These are phyloP conservation scores for Scophthalmus maximus DNA, from an alignment of 2,113 vertebrate species.

Conservation along the genomic window DNA sequence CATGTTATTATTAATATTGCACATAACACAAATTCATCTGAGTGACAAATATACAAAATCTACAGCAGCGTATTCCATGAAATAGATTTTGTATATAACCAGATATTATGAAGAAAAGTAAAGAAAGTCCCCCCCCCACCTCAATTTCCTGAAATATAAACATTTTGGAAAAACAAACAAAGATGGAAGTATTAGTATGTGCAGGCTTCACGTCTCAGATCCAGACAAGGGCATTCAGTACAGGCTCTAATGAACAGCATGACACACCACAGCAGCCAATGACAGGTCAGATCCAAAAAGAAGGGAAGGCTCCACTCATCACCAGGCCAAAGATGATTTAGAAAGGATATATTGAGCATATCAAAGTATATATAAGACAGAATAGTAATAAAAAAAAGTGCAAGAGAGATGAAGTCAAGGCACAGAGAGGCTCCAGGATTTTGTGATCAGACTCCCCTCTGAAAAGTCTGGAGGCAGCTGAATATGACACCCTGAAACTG, in stretches of 20 bases:
- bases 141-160: slow-evolving; percentile 39
- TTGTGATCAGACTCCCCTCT: slow-evolving; percentile 40
- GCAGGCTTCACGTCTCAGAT: slow-evolving; percentile 58
- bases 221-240: slow-evolving; percentile 63
- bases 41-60: neutral
- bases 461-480: slow-evolving; percentile 36
- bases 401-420: slow-evolving; percentile 61
- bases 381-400: slow-evolving; percentile 60
- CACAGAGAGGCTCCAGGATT: slow-evolving; percentile 70
- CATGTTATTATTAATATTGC: no score
- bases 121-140: slow-evolving; percentile 19
- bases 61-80: slow-evolving; percentile 38
- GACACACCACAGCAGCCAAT: slow-evolving; percentile 94
- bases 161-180: slow-evolving; percentile 61
- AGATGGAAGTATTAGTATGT: slow-evolving; percentile 68
- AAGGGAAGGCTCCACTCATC: slow-evolving; percentile 51
- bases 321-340: slow-evolving; percentile 39
- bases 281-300: slow-evolving; percentile 61
- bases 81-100: slow-evolving; percentile 51
- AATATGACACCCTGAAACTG: slow-evolving; percentile 55
- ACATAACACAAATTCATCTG: slow-evolving; percentile 20
- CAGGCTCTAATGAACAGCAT: slow-evolving; percentile 91
- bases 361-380: no score
- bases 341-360: slow-evolving; percentile 27
- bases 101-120: slow-evolving; percentile 20